Evolutionary conservation across 1,140 invertebrate genomes (phyloP).

Genomic region (Drosophila lowei): DNA sequence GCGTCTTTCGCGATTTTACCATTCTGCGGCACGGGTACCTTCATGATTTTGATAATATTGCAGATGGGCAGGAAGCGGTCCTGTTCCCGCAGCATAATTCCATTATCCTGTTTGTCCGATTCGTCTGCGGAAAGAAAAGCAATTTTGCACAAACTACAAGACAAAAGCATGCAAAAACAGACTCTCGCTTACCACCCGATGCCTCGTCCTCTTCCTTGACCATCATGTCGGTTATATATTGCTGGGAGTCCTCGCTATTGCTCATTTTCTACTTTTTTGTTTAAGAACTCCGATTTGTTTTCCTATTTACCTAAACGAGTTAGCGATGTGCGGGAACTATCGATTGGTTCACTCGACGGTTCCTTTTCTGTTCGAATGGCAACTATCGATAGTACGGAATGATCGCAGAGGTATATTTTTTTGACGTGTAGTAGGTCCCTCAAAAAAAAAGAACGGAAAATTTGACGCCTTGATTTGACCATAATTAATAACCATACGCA

Average conservation of each 20-base stretch:
- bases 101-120: constrained; percentile 71
- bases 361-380: too few species aligned
- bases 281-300: background rate
- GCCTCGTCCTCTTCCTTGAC: constrained; percentile 74
- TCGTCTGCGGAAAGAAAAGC: constrained; percentile 48
- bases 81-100: constrained; percentile 89
- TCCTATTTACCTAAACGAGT: constrained; percentile 11
- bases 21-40: constrained; percentile 96
- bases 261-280: constrained; percentile 55
- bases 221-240: constrained; percentile 66
- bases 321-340: too few species aligned
- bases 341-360: background rate
- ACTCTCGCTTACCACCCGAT: constrained; percentile 55
- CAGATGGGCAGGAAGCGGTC: constrained; percentile 98
- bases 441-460: too few species aligned
- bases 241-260: constrained; percentile 76
- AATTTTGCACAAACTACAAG: background rate
- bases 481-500: too few species aligned
- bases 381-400: too few species aligned
- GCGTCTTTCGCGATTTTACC: constrained; percentile 99
- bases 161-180: too few species aligned
- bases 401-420: too few species aligned
- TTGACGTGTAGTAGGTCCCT: too few species aligned
- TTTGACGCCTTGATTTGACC: too few species aligned
- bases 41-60: constrained; percentile 99